These are phyloP conservation scores for Drosophila azteca DNA, from an alignment of 1,140 invertebrate species.

Conservation along the genomic window DNA sequence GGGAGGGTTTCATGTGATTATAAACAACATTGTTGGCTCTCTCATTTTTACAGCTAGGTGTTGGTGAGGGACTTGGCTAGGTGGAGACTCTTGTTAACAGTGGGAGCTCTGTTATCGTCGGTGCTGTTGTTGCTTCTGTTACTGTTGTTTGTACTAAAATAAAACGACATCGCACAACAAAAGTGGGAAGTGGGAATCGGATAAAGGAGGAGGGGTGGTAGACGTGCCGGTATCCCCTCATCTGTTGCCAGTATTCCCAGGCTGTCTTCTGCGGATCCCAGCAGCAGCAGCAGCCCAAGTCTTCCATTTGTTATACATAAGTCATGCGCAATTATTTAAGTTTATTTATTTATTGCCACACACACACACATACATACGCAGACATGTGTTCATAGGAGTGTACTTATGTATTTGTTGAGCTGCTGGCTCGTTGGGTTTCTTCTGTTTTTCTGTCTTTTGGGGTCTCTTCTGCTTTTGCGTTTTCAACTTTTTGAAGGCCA, in stretches of 20 bases:
- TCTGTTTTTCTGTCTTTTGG: slow-evolving; percentile 21
- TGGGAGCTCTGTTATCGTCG: slow-evolving; percentile 12
- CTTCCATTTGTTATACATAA: slow-evolving; percentile 17
- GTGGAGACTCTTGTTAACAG: slow-evolving; percentile 36
- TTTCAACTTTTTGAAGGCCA: slow-evolving; percentile 77
- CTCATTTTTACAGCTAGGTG: background rate
- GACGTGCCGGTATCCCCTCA: slow-evolving; percentile 1
- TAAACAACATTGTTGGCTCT: too few species aligned
- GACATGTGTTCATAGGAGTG: slow-evolving; percentile 3
- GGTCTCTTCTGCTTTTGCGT: slow-evolving; percentile 60
- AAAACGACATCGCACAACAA: slow-evolving; percentile 2
- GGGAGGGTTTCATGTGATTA: background rate
- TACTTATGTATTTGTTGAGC: slow-evolving; percentile 30
- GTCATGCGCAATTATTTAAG: slow-evolving; percentile 47
- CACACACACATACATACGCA: slow-evolving; percentile 5
- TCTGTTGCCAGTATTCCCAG: slow-evolving; percentile 14
- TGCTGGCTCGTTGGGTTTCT: slow-evolving; percentile 35
- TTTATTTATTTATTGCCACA: slow-evolving; percentile 45
- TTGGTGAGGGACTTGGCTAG: slow-evolving; percentile 72
- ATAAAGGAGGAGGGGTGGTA: too few species aligned
- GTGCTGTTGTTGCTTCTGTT: slow-evolving; percentile 22
- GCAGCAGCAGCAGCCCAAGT: slow-evolving; percentile 6
- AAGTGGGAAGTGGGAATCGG: background rate
- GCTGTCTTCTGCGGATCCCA: slow-evolving; percentile 12
- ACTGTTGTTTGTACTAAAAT: slow-evolving; percentile 15